Conservation (phyloP, 2,888 invertebrate genomes). For the Rosalia funebris region DNA sequence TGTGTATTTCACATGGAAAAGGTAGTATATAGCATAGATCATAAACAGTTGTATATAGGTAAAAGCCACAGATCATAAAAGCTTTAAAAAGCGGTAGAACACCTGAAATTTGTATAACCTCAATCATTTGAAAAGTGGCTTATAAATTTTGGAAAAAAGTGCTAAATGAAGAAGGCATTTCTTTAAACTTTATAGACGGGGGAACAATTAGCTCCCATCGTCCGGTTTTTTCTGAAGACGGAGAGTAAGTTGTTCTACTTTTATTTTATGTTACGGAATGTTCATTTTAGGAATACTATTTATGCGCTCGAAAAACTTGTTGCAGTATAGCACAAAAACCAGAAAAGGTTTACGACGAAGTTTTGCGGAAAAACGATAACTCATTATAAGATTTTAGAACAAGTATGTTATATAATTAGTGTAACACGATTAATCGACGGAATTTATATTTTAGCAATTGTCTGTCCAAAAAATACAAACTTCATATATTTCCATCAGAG, state of each 20-base stretch:
- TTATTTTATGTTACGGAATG: neutral
- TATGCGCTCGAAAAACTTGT: slow-evolving; percentile 70
- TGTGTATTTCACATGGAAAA: no score
- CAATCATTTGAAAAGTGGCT: no score
- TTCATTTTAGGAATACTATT: slow-evolving; percentile 68
- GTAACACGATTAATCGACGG: no score
- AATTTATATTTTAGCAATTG: slow-evolving; percentile 44
- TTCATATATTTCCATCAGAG: slow-evolving; percentile 44
- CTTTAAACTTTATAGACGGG: slow-evolving; percentile 72
- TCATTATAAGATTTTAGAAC: slow-evolving; percentile 64
- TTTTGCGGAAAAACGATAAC: slow-evolving; percentile 70
- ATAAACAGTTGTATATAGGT: no score
- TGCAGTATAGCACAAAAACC: slow-evolving; percentile 73
- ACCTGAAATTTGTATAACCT: no score
- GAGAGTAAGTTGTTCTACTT: slow-evolving; percentile 67
- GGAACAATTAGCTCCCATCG: slow-evolving; percentile 70
- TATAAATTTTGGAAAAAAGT: no score
- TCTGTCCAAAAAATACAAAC: slow-evolving; percentile 37
- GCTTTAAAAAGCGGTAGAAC: no score
- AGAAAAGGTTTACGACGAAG: slow-evolving; percentile 71
- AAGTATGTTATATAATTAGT: slow-evolving; percentile 62
- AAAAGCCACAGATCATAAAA: no score
- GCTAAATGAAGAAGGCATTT: no score
- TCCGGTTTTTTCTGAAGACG: slow-evolving; percentile 72
- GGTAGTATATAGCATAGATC: no score